Evolutionary conservation across 2,888 invertebrate genomes (phyloP).

Genomic region (Psylliodes chrysocephalus): DNA sequence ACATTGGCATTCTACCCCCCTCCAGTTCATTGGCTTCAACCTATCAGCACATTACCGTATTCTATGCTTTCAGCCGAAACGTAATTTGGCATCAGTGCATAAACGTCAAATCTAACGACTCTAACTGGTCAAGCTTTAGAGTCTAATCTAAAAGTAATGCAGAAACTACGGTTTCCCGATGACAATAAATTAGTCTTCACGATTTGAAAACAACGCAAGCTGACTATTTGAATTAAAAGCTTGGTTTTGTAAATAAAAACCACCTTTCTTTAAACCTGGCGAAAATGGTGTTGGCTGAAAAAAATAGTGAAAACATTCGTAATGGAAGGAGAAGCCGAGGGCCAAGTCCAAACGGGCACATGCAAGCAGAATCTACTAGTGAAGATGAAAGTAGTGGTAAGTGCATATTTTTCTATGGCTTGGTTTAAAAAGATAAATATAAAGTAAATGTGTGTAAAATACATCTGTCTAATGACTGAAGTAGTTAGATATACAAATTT

Average conservation of each 20-base stretch:
- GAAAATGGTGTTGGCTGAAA: conserved; percentile 88
- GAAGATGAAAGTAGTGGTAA: conserved; percentile 80
- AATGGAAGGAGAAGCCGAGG: conserved; percentile 91
- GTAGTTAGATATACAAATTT: too few relatives aligned
- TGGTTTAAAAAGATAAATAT: not conserved
- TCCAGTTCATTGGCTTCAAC: too few relatives aligned
- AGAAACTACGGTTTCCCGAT: conserved; percentile 59
- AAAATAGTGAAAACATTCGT: conserved; percentile 83
- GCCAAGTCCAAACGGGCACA: conserved; percentile 89
- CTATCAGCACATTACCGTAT: too few relatives aligned
- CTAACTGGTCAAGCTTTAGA: too few relatives aligned
- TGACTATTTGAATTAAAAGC: conserved; percentile 47
- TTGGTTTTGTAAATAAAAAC: conserved; percentile 31
- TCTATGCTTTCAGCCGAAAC: too few relatives aligned
- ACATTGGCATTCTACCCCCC: too few relatives aligned
- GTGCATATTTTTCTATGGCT: conserved; percentile 10
- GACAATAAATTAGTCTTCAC: conserved; percentile 43
- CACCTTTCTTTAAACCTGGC: conserved; percentile 24
- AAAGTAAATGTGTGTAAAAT: too few relatives aligned
- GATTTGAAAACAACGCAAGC: conserved; percentile 31
- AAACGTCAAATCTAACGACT: too few relatives aligned
- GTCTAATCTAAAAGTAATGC: too few relatives aligned
- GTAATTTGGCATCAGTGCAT: too few relatives aligned
- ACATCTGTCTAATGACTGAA: too few relatives aligned
- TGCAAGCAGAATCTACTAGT: conserved; percentile 83